Percentiles rank a stretch among this genome's conserved stretches.
Evolutionary conservation across 2,888 invertebrate genomes (phyloP).

Genomic region (Cryptocheilus praepositus): DNA sequence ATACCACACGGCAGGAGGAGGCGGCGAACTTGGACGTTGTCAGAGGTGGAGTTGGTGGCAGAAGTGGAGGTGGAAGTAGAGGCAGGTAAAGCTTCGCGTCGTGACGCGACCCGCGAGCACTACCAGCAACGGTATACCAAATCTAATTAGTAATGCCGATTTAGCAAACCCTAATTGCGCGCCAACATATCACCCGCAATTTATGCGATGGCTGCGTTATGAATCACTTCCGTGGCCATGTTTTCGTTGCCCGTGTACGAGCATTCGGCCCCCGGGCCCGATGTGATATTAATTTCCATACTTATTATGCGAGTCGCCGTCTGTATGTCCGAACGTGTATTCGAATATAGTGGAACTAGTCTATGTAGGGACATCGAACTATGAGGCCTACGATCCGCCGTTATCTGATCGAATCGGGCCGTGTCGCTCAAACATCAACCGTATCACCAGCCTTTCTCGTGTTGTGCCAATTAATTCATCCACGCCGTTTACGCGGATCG

Average conservation of each 20-base stretch:
- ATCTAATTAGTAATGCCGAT: slow-evolving; percentile 71
- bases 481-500: no score
- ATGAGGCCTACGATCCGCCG: no score
- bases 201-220: slow-evolving; percentile 65
- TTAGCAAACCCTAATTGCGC: slow-evolving; percentile 71
- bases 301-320: slow-evolving; percentile 34
- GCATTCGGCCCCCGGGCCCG: slow-evolving; percentile 6
- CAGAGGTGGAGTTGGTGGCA: neutral
- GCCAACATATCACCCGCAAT: slow-evolving; percentile 66
- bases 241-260: slow-evolving; percentile 33
- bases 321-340: no score
- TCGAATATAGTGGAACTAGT: no score
- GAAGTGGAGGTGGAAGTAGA: slow-evolving; percentile 11
- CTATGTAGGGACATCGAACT: no score
- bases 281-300: slow-evolving; percentile 50
- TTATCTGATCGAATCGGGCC: no score
- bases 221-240: slow-evolving; percentile 52
- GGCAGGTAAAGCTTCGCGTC: slow-evolving; percentile 35
- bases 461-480: no score
- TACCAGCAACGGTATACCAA: slow-evolving; percentile 46
- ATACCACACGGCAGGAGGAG: slow-evolving; percentile 39
- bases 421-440: no score
- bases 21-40: neutral
- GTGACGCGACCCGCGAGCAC: slow-evolving; percentile 41
- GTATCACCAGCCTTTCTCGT: no score